These are phyloP conservation scores for Pseudorhombus dupliciocellatus DNA, from an alignment of 2,113 vertebrate species.

Conservation along the genomic window DNA sequence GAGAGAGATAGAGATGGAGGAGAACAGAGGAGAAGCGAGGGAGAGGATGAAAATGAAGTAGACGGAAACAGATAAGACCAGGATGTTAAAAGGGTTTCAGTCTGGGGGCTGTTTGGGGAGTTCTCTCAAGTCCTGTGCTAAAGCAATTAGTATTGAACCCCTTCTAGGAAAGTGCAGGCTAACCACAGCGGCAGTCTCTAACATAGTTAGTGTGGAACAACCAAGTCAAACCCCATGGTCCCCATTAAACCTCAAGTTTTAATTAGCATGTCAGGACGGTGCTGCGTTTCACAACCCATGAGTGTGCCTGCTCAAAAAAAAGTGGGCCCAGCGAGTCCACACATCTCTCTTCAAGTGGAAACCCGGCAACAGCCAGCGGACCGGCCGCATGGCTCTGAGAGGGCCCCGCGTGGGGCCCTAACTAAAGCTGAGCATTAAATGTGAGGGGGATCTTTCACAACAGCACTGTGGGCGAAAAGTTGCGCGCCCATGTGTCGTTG, in stretches of 20 bases:
- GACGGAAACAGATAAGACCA: constrained; percentile 71
- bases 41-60: constrained; percentile 58
- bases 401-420: constrained; percentile 25
- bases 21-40: constrained; percentile 22
- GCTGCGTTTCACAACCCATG: constrained; percentile 54
- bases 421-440: constrained; percentile 30
- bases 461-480: constrained; percentile 5
- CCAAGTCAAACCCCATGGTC: constrained; percentile 63
- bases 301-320: constrained; percentile 18
- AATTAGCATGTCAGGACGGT: constrained; percentile 71
- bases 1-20: constrained; percentile 47
- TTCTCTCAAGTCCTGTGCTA: constrained; percentile 73
- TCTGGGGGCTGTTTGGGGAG: constrained; percentile 72
- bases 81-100: constrained; percentile 76
- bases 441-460: constrained; percentile 26
- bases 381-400: constrained; percentile 7
- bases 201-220: constrained; percentile 74
- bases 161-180: constrained; percentile 73
- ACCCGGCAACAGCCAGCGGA: constrained; percentile 50
- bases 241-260: constrained; percentile 74
- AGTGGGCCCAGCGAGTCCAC: constrained; percentile 27
- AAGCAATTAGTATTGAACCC: constrained; percentile 83
- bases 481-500: background rate
- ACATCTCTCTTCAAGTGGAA: constrained; percentile 48
- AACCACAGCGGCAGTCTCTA: constrained; percentile 69